Base-by-base conservation (phyloP, 2,888 invertebrate species). In the Drosophila atroscutellata region DNA sequence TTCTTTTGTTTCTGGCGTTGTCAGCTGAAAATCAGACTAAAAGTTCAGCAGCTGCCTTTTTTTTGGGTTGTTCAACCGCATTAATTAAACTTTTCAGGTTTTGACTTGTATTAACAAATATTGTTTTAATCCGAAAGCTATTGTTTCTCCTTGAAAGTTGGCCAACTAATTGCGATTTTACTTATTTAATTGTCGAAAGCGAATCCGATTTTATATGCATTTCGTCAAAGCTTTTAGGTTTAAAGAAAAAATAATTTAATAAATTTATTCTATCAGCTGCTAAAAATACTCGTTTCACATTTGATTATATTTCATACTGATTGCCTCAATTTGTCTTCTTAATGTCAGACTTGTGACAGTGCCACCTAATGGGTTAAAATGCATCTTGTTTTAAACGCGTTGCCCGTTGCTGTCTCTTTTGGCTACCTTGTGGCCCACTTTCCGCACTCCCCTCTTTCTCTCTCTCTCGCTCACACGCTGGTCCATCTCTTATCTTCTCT, bases 361-460 rank as follows among this genome's bases (percentile, higher is more conserved):
- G 68, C 13, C 58, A 24, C 5, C 49, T 61, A 76, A 77, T 77
- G 77, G 72, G 72, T 77, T 77, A 77, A 77, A 70, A 57, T 71
- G 71, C 66, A 62, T 55, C 52, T 64, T 55, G 58, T 54, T 18
- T 61, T 59, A 70, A 76, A 65, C 47, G 32, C 47, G 32, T 30
- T 50, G 61, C 50, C 54, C 61, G 61, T 60, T 57, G 54, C 32
- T 58, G 39, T 45, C 34, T 32, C 39, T 18, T 11, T n/a, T 34
- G 30, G 30, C 28, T 30, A 26, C 39, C 36, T 26, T 26, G 20
- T 30, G 15, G 5, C 11, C 30, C 15, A 6, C 50, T 64, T 34
- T 2, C 28, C 3, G 37, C 32, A 24, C 8, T 1, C 1, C 26
- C 0, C 20, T 9, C 54, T 52, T 20, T 52, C 24, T 1, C 20